Percentiles rank a stretch among this genome's conserved stretches.
phyloP scores from a whole-genome alignment of 2,888 invertebrate genomes.

The Scrobipalpa atriplicella region DNA sequence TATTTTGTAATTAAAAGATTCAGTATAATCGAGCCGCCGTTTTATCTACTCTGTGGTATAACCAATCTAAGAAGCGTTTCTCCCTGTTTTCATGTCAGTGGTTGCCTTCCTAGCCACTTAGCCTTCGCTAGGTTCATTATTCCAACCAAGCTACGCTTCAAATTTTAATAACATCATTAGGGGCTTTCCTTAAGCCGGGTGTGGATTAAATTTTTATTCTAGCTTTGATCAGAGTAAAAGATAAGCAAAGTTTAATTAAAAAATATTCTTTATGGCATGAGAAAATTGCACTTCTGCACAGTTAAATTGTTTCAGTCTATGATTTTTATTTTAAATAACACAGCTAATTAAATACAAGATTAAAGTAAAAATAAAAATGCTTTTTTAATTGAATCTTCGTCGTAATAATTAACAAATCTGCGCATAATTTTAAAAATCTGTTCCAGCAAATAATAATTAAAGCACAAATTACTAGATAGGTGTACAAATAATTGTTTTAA shows the following conservation, averaged over 20 bases:
- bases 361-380: too few relatives aligned
- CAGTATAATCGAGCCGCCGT: too few relatives aligned
- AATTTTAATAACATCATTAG: slow-evolving; percentile 19
- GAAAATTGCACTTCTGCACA: not conserved
- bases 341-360: not conserved
- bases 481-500: too few relatives aligned
- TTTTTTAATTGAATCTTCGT: too few relatives aligned
- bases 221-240: not conserved
- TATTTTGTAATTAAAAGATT: too few relatives aligned
- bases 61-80: not conserved
- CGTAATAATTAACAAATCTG: too few relatives aligned
- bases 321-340: not conserved
- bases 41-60: too few relatives aligned
- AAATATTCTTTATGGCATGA: not conserved
- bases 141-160: slow-evolving; percentile 8
- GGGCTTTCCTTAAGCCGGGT: not conserved
- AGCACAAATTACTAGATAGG: too few relatives aligned
- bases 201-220: slow-evolving; percentile 10
- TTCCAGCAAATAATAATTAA: too few relatives aligned
- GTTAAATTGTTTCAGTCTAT: not conserved
- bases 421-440: too few relatives aligned
- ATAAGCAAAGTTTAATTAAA: slow-evolving; percentile 6
- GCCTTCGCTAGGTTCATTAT: slow-evolving; percentile 15
- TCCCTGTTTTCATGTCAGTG: not conserved
- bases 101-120: slow-evolving; percentile 6